A percentile compares a stretch with the other conserved stretches of the same genome.
These are phyloP conservation scores for Lucinisca nassula DNA, from an alignment of 2,888 invertebrate species.

Conservation along the genomic window DNA sequence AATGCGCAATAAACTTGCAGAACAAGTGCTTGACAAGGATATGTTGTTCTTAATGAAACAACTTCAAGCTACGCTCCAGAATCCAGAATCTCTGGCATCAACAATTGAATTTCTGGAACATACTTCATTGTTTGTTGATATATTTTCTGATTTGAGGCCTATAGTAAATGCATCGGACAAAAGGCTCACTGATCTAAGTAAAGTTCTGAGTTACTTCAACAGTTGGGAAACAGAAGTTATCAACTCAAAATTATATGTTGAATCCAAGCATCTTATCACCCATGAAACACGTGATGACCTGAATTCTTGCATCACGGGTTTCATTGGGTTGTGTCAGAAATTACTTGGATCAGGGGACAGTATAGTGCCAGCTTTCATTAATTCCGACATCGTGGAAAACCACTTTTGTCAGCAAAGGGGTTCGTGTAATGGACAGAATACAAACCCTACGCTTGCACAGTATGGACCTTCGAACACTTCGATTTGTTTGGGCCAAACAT, in stretches of 20 bases:
- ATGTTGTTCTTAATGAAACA: constrained; percentile 57
- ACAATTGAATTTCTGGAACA: constrained; percentile 39
- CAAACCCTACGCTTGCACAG: neutral
- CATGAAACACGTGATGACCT: neutral
- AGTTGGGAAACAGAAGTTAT: neutral
- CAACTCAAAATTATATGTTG: neutral
- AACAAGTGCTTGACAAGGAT: constrained; percentile 46
- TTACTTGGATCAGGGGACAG: neutral
- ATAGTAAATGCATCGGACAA: neutral
- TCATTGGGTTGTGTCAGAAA: neutral
- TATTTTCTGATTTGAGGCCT: constrained; percentile 42
- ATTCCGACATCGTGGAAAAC: neutral
- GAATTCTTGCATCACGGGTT: neutral
- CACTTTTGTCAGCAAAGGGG: neutral
- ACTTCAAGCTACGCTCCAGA: constrained; percentile 37
- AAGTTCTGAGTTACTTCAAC: neutral
- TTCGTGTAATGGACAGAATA: neutral
- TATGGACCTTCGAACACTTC: neutral
- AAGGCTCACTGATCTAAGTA: neutral
- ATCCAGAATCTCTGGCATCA: constrained; percentile 42
- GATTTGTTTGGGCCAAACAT: neutral
- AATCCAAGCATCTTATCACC: neutral
- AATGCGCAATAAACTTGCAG: constrained; percentile 56
- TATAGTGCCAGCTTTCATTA: neutral
- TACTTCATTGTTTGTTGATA: constrained; percentile 30